phyloP scores from a whole-genome alignment of 1,140 invertebrate genomes.

The Protaetia brevitarsis region DNA sequence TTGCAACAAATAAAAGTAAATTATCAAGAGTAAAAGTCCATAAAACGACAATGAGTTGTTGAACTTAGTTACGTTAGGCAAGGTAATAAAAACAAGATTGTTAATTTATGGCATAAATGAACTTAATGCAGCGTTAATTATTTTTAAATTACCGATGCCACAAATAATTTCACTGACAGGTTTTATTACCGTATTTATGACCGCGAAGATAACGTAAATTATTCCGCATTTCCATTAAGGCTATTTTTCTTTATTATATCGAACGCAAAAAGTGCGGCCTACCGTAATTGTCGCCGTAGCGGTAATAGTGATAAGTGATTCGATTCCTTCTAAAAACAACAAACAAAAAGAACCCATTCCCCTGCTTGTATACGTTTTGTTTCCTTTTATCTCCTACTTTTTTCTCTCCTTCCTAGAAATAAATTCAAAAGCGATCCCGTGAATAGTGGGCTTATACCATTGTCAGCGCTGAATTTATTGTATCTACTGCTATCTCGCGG shows the following conservation, averaged over 20 bases:
- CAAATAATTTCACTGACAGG: background rate
- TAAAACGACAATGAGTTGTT: background rate
- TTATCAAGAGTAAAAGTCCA: background rate
- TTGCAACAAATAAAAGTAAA: background rate
- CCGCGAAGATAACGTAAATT: background rate
- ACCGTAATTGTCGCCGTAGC: background rate
- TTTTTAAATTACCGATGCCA: background rate
- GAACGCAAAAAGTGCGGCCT: background rate
- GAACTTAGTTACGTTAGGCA: background rate
- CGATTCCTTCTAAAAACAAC: background rate
- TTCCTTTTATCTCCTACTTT: background rate
- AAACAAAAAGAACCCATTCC: background rate
- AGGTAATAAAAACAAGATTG: slow-evolving; percentile 20
- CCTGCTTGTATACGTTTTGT: background rate
- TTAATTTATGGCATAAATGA: slow-evolving; percentile 24
- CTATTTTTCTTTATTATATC: background rate
- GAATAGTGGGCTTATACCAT: slow-evolving; percentile 21
- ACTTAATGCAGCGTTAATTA: slow-evolving; percentile 25
- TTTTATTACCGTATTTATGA: background rate
- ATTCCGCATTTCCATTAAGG: background rate
- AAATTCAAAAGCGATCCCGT: slow-evolving; percentile 17
- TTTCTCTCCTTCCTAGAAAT: slow-evolving; percentile 14
- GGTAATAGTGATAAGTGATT: slow-evolving; percentile 15
- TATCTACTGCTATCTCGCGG: slow-evolving; percentile 20
- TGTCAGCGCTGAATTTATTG: slow-evolving; percentile 16